Base-by-base conservation (phyloP, 2,797 vertebrate genomes). In the Eulemur rubriventer region DNA sequence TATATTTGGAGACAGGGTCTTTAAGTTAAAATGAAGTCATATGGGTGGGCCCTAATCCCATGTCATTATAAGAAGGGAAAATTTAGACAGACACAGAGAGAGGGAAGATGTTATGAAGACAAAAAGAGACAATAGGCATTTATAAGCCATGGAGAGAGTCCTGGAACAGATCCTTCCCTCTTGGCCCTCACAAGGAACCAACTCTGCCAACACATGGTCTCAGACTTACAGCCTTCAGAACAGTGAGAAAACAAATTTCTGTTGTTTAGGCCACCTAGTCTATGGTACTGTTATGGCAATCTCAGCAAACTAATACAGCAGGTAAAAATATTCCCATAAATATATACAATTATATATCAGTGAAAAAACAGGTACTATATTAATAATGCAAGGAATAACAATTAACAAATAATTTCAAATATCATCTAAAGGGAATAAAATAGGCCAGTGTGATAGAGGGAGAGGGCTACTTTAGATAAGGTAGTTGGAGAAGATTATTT, bases 401-500 rank as follows among this genome's bases (percentile, higher is more conserved):
- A 81, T 52, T 52, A 85, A n/a, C 43, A 93, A 95, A 38, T 94
- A 38, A 89, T 75, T 94, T 88, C 72, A 88, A 55, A 79, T 35
- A 75, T 30, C 83, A 26, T 59, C 26, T 79, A 67, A 81, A 48
- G 67, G 81, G 69, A 76, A 70, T 86, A 85, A 93, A 82, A 69
- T 33, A 35, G 61, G 43, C 61, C 8, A n/a, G 26, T 78, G 41
- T 87, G 52, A 48, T 76, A 91, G 22, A 70, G 30, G 17, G 38
- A 70, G 2, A 73, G 93, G n/a, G 41, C 78, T 87, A 78, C 76
- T 91, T 57, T 89, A 67, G 43, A 84, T 9, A 94, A 84, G 46
- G 41, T 5, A 73, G 75, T 38, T 92, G 85, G 18, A 94, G 61
- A 85, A 94, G 61, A 85, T 76, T 90, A 72, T 70, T 63, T 65